Conservation (phyloP, 2,113 vertebrate species). For the Tichodroma muraria region DNA sequence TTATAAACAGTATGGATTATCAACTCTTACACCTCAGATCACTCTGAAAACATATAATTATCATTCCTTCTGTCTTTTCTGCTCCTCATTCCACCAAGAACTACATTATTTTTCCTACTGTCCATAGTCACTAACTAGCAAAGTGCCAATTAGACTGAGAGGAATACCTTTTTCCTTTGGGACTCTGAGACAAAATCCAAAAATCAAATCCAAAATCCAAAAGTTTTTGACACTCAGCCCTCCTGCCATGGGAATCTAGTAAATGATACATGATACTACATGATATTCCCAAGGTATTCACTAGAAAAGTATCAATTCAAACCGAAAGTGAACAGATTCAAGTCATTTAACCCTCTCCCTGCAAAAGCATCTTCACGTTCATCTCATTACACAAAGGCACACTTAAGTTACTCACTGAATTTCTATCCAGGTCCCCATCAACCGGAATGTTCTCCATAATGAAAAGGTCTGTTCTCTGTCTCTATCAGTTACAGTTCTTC, state of each 20-base stretch:
- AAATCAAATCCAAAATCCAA: background rate
- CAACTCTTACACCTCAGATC: background rate
- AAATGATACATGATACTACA: background rate
- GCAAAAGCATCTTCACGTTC: background rate
- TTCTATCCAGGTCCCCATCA: slow-evolving; percentile 71
- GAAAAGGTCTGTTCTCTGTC: slow-evolving; percentile 11
- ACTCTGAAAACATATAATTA: background rate
- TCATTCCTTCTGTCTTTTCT: background rate
- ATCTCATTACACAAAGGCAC: background rate
- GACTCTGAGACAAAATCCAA: background rate
- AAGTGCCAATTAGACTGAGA: background rate
- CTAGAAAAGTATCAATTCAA: background rate
- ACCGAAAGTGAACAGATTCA: background rate
- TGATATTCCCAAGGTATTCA: background rate
- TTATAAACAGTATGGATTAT: background rate
- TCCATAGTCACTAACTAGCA: background rate
- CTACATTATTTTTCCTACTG: background rate
- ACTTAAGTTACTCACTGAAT: slow-evolving; percentile 67
- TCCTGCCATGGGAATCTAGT: background rate
- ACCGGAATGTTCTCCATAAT: slow-evolving; percentile 63
- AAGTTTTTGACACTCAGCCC: background rate
- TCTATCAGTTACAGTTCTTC: slow-evolving; percentile 32
- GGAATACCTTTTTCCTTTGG: background rate
- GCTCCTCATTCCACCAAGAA: background rate
- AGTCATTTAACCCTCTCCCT: background rate